Evolutionary conservation across 1,140 invertebrate genomes (phyloP).

Genomic region (Drosophila carrolli): DNA sequence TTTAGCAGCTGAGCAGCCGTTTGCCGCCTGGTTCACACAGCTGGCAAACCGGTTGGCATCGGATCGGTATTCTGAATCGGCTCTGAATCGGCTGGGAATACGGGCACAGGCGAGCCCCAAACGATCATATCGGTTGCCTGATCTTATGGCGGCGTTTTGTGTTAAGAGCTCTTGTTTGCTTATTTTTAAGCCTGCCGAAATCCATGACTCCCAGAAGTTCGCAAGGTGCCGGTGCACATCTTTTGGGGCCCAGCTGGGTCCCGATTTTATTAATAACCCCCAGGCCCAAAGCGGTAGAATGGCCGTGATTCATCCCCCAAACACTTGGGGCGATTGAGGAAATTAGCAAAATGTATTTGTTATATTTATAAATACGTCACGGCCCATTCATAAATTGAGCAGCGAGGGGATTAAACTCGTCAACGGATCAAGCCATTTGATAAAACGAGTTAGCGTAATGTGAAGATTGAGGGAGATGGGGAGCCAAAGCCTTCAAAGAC

Average conservation of each 20-base stretch:
- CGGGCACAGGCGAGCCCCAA: conserved; percentile 34
- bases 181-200: conserved; percentile 42
- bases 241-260: conserved; percentile 33
- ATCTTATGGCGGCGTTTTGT: conserved; percentile 35
- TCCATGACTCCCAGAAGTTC: conserved; percentile 38
- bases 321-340: conserved; percentile 34
- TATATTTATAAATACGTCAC: conserved; percentile 43
- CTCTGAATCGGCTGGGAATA: conserved; percentile 7
- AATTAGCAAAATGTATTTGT: conserved; percentile 41
- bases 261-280: conserved; percentile 38
- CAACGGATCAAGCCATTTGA: conserved; percentile 16
- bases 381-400: conserved; percentile 45
- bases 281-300: conserved; percentile 12
- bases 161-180: conserved; percentile 34
- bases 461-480: background rate
- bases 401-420: conserved; percentile 28
- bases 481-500: conserved; percentile 35
- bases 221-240: conserved; percentile 18
- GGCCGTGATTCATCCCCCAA: conserved; percentile 29
- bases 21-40: conserved; percentile 52
- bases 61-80: conserved; percentile 18
- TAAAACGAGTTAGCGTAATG: conserved; percentile 32
- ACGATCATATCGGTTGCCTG: conserved; percentile 29
- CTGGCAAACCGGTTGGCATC: conserved; percentile 63
- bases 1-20: conserved; percentile 58